phyloP scores from a whole-genome alignment of 2,888 invertebrate species.

The Callyntrura guangdongensis region DNA sequence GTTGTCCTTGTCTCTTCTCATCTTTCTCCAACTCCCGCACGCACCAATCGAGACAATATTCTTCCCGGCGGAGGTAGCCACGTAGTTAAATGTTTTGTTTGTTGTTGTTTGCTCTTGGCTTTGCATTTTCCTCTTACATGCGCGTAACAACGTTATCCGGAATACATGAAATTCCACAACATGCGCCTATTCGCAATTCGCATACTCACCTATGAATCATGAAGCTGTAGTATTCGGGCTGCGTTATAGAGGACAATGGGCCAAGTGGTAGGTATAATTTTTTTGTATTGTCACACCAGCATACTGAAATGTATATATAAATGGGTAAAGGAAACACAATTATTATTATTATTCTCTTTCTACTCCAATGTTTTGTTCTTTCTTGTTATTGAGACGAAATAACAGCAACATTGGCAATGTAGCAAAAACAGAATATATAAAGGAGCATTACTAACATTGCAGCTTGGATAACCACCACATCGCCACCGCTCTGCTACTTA shows the following conservation, averaged over 20 bases:
- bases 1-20: slow-evolving; percentile 1
- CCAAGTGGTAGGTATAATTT: not conserved
- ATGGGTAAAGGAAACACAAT: slow-evolving; percentile 25
- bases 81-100: slow-evolving; percentile 21
- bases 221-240: no score
- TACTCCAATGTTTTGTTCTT: slow-evolving; percentile 22
- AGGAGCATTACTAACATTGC: slow-evolving; percentile 10
- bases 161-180: slow-evolving; percentile 26
- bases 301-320: not conserved
- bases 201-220: no score
- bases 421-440: slow-evolving; percentile 19
- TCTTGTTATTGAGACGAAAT: slow-evolving; percentile 39
- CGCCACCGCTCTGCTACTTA: not conserved
- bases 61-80: not conserved
- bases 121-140: not conserved
- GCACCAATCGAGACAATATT: not conserved
- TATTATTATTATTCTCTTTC: not conserved
- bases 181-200: no score
- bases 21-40: not conserved
- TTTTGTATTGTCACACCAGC: not conserved
- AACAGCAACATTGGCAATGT: slow-evolving; percentile 43
- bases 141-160: no score
- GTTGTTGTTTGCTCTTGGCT: not conserved
- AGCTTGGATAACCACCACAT: not conserved
- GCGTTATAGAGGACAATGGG: slow-evolving; percentile 39